phyloP scores from a whole-genome alignment of 2,888 invertebrate genomes.

The Nemapogon koenigi region DNA sequence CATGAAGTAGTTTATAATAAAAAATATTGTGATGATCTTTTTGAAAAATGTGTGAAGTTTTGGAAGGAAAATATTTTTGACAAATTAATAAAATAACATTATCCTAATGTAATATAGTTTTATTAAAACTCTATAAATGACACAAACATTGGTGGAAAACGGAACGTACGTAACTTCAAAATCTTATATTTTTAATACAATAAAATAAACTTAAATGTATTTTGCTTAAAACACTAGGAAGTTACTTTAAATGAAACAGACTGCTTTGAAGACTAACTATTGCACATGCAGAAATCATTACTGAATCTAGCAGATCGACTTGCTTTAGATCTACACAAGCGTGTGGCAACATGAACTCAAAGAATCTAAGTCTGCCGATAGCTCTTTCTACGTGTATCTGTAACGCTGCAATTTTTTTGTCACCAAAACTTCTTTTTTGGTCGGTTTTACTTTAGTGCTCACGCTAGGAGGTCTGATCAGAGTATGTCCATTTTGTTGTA shows the following conservation, averaged over 20 bases:
- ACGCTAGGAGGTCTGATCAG: conserved; percentile 18
- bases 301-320: conserved; percentile 13
- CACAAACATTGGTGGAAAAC: too few relatives aligned
- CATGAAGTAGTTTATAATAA: conserved; percentile 12
- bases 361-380: conserved; percentile 14
- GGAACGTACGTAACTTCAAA: background rate
- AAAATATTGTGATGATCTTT: too few relatives aligned
- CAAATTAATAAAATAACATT: conserved; percentile 7
- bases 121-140: too few relatives aligned
- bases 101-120: conserved; percentile 1
- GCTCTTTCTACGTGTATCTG: conserved; percentile 15
- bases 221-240: too few relatives aligned
- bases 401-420: conserved; percentile 10
- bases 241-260: too few relatives aligned
- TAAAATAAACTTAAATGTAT: background rate
- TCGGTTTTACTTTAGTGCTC: conserved; percentile 12
- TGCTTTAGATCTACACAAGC: conserved; percentile 13
- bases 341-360: conserved; percentile 13
- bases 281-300: conserved; percentile 14
- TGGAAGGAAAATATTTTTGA: conserved; percentile 8
- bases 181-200: background rate
- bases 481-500: conserved; percentile 11
- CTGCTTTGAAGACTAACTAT: conserved; percentile 14
- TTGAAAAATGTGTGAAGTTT: too few relatives aligned
- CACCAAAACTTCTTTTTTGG: conserved; percentile 2